Conservation (phyloP, 2,113 vertebrate species). For the Sebastes fasciatus region DNA sequence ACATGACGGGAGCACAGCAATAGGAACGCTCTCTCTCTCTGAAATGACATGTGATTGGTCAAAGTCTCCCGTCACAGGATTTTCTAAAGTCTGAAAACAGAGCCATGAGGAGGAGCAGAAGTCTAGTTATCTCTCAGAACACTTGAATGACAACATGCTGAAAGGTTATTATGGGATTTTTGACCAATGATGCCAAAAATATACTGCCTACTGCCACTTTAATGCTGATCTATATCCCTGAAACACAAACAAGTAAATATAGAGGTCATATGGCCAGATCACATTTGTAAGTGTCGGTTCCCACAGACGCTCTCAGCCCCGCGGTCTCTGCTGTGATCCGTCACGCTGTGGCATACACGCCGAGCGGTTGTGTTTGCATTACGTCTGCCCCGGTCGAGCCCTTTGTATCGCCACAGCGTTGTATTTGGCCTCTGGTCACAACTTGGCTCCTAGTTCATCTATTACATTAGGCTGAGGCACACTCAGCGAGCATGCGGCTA, state of each 20-base stretch:
- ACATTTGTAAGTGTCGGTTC: conserved; percentile 42
- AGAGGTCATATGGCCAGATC: conserved; percentile 8
- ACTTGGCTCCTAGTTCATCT: conserved; percentile 22
- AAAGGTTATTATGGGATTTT: too few species aligned
- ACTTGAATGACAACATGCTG: too few species aligned
- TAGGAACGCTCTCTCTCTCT: too few species aligned
- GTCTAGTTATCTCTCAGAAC: too few species aligned
- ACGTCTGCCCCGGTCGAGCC: conserved; percentile 1
- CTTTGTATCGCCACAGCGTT: conserved; percentile 32
- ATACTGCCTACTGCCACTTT: too few species aligned
- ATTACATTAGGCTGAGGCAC: conserved; percentile 31
- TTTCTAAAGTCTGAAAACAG: too few species aligned
- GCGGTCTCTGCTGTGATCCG: conserved; percentile 38
- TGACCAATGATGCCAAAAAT: too few species aligned
- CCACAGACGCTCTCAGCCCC: conserved; percentile 24
- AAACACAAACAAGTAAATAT: conserved; percentile 11
- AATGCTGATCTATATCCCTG: not conserved
- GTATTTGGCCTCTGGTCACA: conserved; percentile 57
- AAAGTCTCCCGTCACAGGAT: too few species aligned
- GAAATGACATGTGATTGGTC: too few species aligned
- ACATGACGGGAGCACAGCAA: too few species aligned
- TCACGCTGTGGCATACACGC: conserved; percentile 29
- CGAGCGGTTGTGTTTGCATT: conserved; percentile 33
- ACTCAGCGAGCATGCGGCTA: conserved; percentile 2
- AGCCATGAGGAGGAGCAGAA: too few species aligned